Conservation (phyloP, 1,140 invertebrate species). For the Yoshiicerus persimilis region DNA sequence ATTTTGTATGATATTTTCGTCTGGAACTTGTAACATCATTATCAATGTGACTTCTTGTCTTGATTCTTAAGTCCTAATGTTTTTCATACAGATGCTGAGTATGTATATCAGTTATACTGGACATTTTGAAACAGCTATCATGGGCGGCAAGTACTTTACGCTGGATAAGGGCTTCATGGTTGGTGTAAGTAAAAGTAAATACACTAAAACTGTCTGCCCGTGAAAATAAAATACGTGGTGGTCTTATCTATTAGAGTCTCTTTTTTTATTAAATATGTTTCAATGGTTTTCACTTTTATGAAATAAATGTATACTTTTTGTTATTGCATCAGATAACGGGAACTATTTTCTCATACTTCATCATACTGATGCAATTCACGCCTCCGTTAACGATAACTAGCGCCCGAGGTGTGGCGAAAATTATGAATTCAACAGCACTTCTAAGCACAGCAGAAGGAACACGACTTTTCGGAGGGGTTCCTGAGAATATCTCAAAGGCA, state of each 20-base stretch:
- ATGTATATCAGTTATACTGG: constrained; percentile 39
- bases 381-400: not conserved
- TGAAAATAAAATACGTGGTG: too few species aligned
- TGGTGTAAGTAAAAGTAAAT: not conserved
- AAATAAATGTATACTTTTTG: not conserved
- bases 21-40: too few species aligned
- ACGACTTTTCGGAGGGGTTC: not conserved
- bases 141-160: constrained; percentile 6
- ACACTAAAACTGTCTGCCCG: not conserved
- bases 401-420: not conserved
- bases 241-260: too few species aligned
- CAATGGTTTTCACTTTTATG: not conserved
- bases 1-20: constrained; percentile 28
- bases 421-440: not conserved
- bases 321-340: not conserved
- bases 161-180: constrained; percentile 33
- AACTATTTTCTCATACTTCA: not conserved
- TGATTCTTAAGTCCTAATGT: too few species aligned
- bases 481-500: not conserved
- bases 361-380: not conserved
- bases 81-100: constrained; percentile 15
- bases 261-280: too few species aligned
- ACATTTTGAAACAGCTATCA: constrained; percentile 32
- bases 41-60: too few species aligned
- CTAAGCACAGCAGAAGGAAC: not conserved